Evolutionary conservation across 2,113 vertebrate genomes (phyloP), one percentile per base, ranked within the genome.

Genomic region (Anoplopoma fimbria): DNA sequence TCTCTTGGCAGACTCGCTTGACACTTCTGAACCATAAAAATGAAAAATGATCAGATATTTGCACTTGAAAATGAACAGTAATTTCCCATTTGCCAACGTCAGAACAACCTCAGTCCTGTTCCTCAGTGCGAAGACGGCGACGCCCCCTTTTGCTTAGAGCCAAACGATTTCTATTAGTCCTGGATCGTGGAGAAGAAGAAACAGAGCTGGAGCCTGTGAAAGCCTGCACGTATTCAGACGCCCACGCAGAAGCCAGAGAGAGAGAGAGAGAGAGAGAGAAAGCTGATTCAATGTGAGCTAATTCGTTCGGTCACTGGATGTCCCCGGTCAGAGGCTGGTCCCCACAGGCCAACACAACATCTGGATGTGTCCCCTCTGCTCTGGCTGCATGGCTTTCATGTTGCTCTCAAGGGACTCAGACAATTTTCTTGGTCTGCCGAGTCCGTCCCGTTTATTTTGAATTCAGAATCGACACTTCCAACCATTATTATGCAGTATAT

Each of bases 221-320:
- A 85, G 65, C 33, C 81, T 63, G 70, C 82, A 79, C 70, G 36
- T 81, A 75, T 79, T 60, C 72, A 55, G 47, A 86, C 82, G 10
- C 64, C 88, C 87, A 91, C 83, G 40, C 81, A 83, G 13, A 61
- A 45, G 47, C 40, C 85, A 75, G 89, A 84, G 60, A 60, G 68
- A 74, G 86, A 83, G 75, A 72, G 86, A 84, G 75, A 73, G 87
- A 88, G 79, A 23, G n/a, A 68, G 21, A 49, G 57, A 34, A 64
- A 68, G 73, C 78, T 67, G 78, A 91, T 85, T 84, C 84, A 57
- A 67, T 71, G 81, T 83, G 88, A 85, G 86, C 85, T 89, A 85
- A 92, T 87, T 91, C 71, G 72, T 85, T 70, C 83, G 79, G 88
- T 87, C 84, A 81, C 73, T 88, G 60, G 71, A 61, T 65, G 82